Percentiles rank a stretch among this genome's conserved stretches.
phyloP scores from a whole-genome alignment of 2,797 vertebrate species.

The Oreochromis mossambicus region DNA sequence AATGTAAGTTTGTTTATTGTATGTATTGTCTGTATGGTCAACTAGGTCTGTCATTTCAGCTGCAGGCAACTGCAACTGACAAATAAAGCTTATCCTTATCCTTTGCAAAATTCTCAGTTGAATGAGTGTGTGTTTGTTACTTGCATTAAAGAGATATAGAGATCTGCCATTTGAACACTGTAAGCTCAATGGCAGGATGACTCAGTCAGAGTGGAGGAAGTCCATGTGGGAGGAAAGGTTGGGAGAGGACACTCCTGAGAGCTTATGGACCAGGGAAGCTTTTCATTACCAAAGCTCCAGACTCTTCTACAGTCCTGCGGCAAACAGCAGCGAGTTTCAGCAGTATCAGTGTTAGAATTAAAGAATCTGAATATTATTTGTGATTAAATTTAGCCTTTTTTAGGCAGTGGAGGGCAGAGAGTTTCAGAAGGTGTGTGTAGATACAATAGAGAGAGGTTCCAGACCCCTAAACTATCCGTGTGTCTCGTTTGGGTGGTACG shows the following conservation, averaged over 20 bases:
- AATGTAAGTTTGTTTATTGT: no score
- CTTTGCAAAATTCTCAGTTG: background rate
- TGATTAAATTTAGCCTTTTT: background rate
- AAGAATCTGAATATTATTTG: background rate
- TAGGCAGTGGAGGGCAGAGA: background rate
- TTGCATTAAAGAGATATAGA: background rate
- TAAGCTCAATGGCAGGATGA: constrained; percentile 3
- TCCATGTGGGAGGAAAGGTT: constrained; percentile 20
- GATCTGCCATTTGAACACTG: background rate
- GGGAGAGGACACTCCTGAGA: constrained; percentile 10
- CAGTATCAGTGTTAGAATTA: background rate
- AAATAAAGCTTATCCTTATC: no score
- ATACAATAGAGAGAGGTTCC: background rate
- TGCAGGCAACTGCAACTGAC: no score
- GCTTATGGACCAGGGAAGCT: background rate
- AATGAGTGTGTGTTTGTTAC: background rate
- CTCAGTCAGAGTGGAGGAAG: constrained; percentile 15
- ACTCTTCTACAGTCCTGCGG: background rate
- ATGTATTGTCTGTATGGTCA: no score
- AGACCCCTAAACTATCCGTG: background rate
- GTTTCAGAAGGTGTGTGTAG: background rate
- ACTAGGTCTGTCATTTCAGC: no score
- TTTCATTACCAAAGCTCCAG: constrained; percentile 11
- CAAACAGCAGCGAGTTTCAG: background rate
- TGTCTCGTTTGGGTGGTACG: background rate